phyloP scores from a whole-genome alignment of 1,140 invertebrate genomes.

The Aphidius gifuensis region DNA sequence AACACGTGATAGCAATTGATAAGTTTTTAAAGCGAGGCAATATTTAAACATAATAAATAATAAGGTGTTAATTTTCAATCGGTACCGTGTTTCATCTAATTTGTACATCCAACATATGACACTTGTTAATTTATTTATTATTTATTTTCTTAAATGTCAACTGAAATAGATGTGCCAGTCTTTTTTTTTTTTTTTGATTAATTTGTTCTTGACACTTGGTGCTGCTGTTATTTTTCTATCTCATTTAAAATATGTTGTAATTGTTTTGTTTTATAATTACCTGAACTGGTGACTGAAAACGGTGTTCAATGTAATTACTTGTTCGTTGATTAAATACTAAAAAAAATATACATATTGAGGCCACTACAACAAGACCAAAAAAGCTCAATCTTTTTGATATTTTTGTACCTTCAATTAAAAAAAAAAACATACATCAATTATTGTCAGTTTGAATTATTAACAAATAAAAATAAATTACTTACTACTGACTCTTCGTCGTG shows the following conservation, averaged over 20 bases:
- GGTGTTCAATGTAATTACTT: constrained; percentile 49
- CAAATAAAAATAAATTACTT: background rate
- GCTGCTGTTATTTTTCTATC: background rate
- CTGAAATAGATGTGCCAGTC: too few relatives aligned
- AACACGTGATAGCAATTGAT: too few relatives aligned
- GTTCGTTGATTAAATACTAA: constrained; percentile 50
- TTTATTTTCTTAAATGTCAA: too few relatives aligned
- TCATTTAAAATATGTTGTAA: background rate
- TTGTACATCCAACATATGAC: too few relatives aligned
- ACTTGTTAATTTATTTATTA: too few relatives aligned
- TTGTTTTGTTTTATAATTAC: constrained; percentile 10
- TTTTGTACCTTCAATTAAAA: constrained; percentile 30
- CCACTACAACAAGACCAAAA: constrained; percentile 48
- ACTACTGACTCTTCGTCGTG: background rate
- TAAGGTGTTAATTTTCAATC: too few relatives aligned
- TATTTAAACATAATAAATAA: too few relatives aligned
- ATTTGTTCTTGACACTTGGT: background rate
- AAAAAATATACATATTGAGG: constrained; percentile 51
- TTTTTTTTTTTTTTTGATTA: background rate
- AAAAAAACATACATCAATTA: background rate
- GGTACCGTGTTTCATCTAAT: too few relatives aligned
- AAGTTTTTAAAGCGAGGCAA: too few relatives aligned
- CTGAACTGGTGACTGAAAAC: constrained; percentile 36
- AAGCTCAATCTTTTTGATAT: constrained; percentile 50
- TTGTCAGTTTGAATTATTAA: background rate